phyloP scores from a whole-genome alignment of 2,888 invertebrate species.

The Dicyrtomina minuta region DNA sequence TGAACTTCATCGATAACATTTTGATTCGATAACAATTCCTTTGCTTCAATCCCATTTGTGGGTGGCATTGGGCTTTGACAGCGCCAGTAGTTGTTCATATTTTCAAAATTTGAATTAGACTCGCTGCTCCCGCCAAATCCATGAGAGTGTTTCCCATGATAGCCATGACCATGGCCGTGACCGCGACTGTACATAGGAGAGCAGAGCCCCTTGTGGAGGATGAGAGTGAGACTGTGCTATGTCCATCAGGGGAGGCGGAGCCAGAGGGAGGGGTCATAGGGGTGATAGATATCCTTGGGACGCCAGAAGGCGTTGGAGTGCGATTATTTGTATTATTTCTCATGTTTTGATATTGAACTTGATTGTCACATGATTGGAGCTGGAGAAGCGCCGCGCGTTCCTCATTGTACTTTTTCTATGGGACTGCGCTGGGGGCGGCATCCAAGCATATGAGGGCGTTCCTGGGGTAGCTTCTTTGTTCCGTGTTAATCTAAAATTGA shows the following conservation, averaged over 20 bases:
- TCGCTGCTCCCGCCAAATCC: no score
- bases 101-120: no score
- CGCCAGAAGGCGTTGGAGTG: conserved; percentile 23
- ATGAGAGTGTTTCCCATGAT: no score
- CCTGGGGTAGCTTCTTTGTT: no score
- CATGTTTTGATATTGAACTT: not conserved
- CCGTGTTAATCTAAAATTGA: no score
- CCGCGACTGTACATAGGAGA: no score
- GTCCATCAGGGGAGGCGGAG: conserved; percentile 39
- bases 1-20: conserved; percentile 72
- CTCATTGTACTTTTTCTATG: conserved; percentile 5
- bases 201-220: conserved; percentile 39
- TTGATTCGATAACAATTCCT: conserved; percentile 72
- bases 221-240: conserved; percentile 46
- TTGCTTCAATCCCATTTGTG: conserved; percentile 63
- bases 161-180: no score
- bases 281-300: conserved; percentile 48
- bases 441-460: not conserved
- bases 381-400: conserved; percentile 6
- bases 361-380: no score
- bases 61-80: conserved; percentile 48
- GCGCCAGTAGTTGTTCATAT: conserved; percentile 46
- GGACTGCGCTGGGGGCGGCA: not conserved
- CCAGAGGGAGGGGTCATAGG: conserved; percentile 50
- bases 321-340: not conserved